phyloP scores from a whole-genome alignment of 1,140 invertebrate genomes.

The Pantala flavescens region DNA sequence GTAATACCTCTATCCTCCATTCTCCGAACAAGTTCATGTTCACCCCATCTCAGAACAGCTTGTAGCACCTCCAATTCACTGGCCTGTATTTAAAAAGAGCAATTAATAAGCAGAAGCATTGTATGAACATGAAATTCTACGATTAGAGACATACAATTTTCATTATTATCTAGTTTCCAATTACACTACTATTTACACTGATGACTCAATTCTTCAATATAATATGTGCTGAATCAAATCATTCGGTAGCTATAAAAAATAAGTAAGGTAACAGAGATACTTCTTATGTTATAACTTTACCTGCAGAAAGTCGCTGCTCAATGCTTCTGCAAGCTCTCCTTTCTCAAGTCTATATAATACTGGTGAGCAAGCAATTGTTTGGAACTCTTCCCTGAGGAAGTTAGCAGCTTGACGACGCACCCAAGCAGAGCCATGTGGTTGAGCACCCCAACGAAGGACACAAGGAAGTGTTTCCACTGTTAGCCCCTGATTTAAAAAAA shows the following conservation, averaged over 20 bases:
- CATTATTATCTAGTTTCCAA: no score
- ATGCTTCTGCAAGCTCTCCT: constrained; percentile 62
- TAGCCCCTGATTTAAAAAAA: constrained; percentile 40
- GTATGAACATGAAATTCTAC: no score
- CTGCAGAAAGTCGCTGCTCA: constrained; percentile 83
- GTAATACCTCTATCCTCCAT: constrained; percentile 65
- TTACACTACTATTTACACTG: no score
- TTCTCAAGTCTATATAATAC: constrained; percentile 74
- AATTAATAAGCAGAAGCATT: not conserved
- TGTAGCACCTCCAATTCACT: constrained; percentile 79
- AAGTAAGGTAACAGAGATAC: no score
- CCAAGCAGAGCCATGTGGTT: constrained; percentile 85
- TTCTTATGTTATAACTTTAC: no score
- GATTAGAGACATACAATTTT: no score
- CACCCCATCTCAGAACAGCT: constrained; percentile 83
- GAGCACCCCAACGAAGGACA: constrained; percentile 70
- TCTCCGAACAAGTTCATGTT: constrained; percentile 65
- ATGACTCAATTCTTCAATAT: no score
- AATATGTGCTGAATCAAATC: no score
- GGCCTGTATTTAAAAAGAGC: constrained; percentile 38
- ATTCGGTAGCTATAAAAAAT: no score
- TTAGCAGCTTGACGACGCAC: constrained; percentile 77
- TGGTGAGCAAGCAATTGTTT: constrained; percentile 54
- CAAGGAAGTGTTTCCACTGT: constrained; percentile 67
- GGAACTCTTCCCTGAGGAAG: constrained; percentile 76